Conservation (phyloP, 2,888 invertebrate genomes). For the Chamaedrilus cognettii region DNA sequence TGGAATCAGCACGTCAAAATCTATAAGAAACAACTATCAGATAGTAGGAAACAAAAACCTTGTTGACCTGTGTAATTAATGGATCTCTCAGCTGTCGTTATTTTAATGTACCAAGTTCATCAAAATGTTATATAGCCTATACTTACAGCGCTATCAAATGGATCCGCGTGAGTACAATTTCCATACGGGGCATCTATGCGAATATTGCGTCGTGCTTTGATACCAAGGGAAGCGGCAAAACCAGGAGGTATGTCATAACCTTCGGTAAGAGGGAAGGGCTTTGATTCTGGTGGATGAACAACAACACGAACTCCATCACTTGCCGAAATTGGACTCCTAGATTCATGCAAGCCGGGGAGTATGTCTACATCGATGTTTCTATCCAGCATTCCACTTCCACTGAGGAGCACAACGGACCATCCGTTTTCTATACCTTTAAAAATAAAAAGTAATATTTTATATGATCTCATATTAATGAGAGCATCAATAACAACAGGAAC, state of each 20-base stretch:
- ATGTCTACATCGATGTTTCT: slow-evolving; percentile 33
- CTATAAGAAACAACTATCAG: too few relatives aligned
- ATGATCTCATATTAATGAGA: too few relatives aligned
- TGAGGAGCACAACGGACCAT: slow-evolving; percentile 38
- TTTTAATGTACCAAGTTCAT: too few relatives aligned
- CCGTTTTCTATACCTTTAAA: slow-evolving; percentile 40
- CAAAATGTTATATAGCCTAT: too few relatives aligned
- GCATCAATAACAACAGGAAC: too few relatives aligned
- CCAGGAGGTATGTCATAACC: slow-evolving; percentile 39
- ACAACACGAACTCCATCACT: slow-evolving; percentile 39
- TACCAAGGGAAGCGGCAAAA: slow-evolving; percentile 38
- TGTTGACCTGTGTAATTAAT: too few relatives aligned
- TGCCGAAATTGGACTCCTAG: slow-evolving; percentile 32
- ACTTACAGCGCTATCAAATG: slow-evolving; percentile 21
- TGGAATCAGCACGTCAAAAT: too few relatives aligned
- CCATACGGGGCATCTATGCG: slow-evolving; percentile 37
- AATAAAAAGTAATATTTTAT: too few relatives aligned
- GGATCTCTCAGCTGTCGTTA: too few relatives aligned
- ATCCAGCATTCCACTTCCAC: slow-evolving; percentile 38
- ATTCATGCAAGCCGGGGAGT: slow-evolving; percentile 38
- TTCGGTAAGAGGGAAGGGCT: slow-evolving; percentile 38
- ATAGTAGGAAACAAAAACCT: too few relatives aligned
- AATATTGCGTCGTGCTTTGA: slow-evolving; percentile 32
- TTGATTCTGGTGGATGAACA: slow-evolving; percentile 37
- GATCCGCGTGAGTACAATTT: slow-evolving; percentile 33